These are phyloP conservation scores for Microctenopoma steveboyesi DNA, from an alignment of 2,797 vertebrate species.

Conservation along the genomic window DNA sequence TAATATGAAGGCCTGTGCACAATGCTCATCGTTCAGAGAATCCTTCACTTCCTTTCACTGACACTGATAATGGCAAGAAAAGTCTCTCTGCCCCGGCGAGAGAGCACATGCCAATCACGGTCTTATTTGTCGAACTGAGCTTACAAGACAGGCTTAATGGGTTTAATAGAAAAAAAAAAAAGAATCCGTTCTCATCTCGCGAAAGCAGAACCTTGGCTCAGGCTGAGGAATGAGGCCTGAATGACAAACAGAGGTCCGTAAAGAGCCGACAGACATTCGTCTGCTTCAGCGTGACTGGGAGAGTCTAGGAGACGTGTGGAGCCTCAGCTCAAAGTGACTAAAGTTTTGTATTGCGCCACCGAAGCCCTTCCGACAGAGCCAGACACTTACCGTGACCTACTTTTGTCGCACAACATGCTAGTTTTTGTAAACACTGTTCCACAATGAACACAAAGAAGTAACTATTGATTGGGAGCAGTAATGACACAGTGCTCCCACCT, in stretches of 20 bases:
- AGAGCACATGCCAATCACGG: conserved; percentile 47
- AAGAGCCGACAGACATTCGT: conserved; percentile 60
- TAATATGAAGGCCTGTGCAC: conserved; percentile 11
- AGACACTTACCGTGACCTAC: conserved; percentile 36
- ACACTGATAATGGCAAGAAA: conserved; percentile 46
- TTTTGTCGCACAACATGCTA: conserved; percentile 13
- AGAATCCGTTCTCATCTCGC: conserved; percentile 47
- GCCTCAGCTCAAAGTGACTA: conserved; percentile 23
- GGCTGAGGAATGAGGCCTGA: conserved; percentile 56
- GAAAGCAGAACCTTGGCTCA: conserved; percentile 61
- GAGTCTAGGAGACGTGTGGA: conserved; percentile 44
- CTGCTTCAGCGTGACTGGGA: conserved; percentile 47
- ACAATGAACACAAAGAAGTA: conserved; percentile 30
- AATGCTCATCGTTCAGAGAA: conserved; percentile 26
- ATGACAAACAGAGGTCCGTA: conserved; percentile 63
- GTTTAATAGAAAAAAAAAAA: conserved; percentile 42
- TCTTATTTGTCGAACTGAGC: conserved; percentile 50
- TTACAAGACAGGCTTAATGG: conserved; percentile 70
- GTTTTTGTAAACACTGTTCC: conserved; percentile 33
- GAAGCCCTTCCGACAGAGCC: conserved; percentile 12
- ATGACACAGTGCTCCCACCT: conserved; percentile 11
- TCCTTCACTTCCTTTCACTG: conserved; percentile 28
- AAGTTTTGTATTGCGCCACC: conserved; percentile 53
- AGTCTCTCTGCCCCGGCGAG: conserved; percentile 25
- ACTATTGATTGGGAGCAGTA: conserved; percentile 9